Evolutionary conservation across 2,113 vertebrate species (phyloP).

Genomic region (Zootoca vivipara): DNA sequence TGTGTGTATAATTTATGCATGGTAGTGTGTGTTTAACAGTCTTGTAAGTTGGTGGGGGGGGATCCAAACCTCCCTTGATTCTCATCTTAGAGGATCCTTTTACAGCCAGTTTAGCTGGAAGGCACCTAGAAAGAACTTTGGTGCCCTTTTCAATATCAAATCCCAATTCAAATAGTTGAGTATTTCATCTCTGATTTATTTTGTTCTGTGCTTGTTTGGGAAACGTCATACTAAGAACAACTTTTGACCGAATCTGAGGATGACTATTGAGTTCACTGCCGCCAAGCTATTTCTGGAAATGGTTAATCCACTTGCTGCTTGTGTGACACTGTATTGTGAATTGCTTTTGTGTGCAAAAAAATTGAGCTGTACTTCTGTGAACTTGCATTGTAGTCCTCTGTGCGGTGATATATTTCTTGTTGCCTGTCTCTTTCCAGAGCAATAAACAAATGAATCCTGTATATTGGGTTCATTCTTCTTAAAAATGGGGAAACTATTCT

Average conservation of each 20-base stretch:
- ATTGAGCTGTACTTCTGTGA: background rate
- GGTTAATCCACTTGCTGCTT: constrained; percentile 4
- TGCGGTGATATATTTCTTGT: background rate
- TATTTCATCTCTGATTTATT: background rate
- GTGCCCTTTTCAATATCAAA: background rate
- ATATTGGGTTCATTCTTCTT: no score
- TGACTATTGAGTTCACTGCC: background rate
- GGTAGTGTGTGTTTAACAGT: background rate
- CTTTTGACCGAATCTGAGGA: background rate
- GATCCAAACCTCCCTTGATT: background rate
- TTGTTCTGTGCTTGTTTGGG: background rate
- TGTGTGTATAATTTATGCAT: background rate
- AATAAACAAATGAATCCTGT: no score
- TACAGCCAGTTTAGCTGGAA: background rate
- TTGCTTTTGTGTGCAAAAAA: background rate
- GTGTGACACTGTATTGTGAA: background rate
- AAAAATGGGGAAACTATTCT: background rate
- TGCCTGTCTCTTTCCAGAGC: background rate
- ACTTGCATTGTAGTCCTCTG: background rate
- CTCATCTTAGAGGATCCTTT: background rate
- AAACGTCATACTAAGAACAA: background rate
- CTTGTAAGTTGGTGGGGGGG: background rate
- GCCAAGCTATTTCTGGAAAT: background rate
- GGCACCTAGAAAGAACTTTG: background rate
- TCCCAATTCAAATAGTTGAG: background rate